Evolutionary conservation across 2,797 vertebrate genomes (phyloP).

Genomic region (Ibycter americanus): DNA sequence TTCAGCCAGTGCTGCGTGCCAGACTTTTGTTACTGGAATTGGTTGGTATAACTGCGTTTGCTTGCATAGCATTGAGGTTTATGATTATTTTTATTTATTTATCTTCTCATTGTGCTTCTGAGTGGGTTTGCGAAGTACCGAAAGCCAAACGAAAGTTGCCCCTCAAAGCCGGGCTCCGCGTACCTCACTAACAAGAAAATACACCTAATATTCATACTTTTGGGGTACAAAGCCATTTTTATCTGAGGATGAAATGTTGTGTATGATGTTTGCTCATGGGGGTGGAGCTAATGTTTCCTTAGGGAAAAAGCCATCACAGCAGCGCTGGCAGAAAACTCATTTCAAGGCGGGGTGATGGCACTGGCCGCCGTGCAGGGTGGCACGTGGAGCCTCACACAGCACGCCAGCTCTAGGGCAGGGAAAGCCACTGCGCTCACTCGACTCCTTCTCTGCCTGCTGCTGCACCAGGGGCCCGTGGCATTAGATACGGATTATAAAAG

Average conservation of each 20-base stretch:
- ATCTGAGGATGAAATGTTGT: neutral
- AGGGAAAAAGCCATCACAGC: neutral
- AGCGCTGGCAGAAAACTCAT: neutral
- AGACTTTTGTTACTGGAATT: neutral
- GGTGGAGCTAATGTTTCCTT: neutral
- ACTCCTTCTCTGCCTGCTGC: neutral
- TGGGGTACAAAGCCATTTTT: neutral
- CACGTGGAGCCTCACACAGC: neutral
- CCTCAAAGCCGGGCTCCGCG: neutral
- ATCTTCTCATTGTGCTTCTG: neutral
- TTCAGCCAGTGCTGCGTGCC: neutral
- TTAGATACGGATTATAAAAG: neutral
- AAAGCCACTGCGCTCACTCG: neutral
- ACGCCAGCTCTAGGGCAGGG: neutral
- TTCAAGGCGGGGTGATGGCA: neutral
- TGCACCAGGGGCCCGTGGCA: neutral
- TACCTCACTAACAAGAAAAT: neutral
- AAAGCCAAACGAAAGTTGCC: neutral
- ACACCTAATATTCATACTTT: neutral
- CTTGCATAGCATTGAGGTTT: neutral
- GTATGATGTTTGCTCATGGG: neutral
- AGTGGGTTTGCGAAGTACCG: neutral
- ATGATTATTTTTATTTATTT: neutral
- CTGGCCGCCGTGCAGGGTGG: rapidly evolving
- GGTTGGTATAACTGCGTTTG: neutral